Percentiles rank a stretch among this genome's conserved stretches.
phyloP scores from a whole-genome alignment of 2,888 invertebrate genomes.

The Steinernema scapterisci region DNA sequence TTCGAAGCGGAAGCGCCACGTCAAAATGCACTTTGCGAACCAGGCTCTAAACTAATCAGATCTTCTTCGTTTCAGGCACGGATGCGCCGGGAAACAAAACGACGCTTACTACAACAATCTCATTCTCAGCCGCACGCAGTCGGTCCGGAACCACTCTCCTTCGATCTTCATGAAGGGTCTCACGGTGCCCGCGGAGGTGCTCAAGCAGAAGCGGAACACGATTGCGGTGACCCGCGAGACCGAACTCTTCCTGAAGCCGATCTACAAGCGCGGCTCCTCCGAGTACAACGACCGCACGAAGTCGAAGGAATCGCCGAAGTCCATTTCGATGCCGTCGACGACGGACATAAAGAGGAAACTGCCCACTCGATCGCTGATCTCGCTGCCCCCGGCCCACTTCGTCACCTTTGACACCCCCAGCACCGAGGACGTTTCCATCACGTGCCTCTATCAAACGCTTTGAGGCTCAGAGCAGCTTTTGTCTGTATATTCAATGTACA shows the following conservation, averaged over 20 bases:
- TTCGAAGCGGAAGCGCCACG: too few relatives aligned
- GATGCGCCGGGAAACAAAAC: conserved; percentile 33
- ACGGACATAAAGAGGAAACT: not conserved
- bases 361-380: not conserved
- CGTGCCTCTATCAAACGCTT: conserved; percentile 22
- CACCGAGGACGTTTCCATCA: conserved; percentile 31
- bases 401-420: conserved; percentile 4
- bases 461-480: not conserved
- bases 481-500: conserved; percentile 31
- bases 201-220: conserved; percentile 24
- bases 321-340: not conserved
- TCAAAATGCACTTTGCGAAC: not conserved
- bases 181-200: not conserved
- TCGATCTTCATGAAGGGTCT: conserved; percentile 25
- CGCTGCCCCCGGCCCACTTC: conserved; percentile 1
- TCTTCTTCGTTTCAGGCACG: conserved; percentile 32
- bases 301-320: not conserved
- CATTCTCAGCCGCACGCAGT: conserved; percentile 34
- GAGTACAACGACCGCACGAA: conserved; percentile 20
- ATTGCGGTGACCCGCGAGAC: conserved; percentile 11
- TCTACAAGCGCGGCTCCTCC: conserved; percentile 11
- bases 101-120: conserved; percentile 40
- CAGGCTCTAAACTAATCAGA: not conserved
- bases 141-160: conserved; percentile 33
- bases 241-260: conserved; percentile 23